Conservation (phyloP, 2,797 vertebrate genomes). For the Eptatretus atami region DNA sequence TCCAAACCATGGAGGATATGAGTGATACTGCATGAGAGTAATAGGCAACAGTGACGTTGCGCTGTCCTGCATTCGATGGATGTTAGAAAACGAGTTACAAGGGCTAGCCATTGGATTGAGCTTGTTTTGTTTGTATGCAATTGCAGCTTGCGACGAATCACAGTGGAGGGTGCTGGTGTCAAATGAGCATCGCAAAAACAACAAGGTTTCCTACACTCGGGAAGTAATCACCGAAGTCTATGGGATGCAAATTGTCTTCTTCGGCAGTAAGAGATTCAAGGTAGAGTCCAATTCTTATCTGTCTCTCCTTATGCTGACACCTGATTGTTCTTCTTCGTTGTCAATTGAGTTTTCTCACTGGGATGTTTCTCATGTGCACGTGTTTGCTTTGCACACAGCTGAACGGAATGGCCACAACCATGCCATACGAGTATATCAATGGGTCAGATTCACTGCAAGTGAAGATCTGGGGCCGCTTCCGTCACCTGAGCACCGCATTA, state of each 20-base stretch:
- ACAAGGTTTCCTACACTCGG: neutral
- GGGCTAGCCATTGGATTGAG: too few species aligned
- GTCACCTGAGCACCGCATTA: neutral
- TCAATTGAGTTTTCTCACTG: neutral
- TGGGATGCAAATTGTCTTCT: neutral
- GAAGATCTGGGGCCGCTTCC: neutral
- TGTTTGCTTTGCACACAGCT: neutral
- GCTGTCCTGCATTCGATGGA: too few species aligned
- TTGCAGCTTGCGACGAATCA: too few species aligned
- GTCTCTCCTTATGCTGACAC: neutral
- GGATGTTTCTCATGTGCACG: too few species aligned
- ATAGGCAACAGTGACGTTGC: too few species aligned
- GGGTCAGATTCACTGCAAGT: neutral
- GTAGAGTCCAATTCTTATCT: neutral
- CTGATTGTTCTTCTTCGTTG: neutral
- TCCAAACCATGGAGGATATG: too few species aligned
- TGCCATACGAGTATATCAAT: neutral
- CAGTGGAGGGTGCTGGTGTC: neutral
- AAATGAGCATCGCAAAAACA: neutral
- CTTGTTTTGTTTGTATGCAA: too few species aligned
- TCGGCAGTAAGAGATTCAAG: neutral
- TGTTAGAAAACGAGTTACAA: too few species aligned
- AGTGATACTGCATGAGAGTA: too few species aligned
- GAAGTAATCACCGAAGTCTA: slow-evolving; percentile 1
- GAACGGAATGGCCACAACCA: neutral